These are phyloP conservation scores for Amphipoea lucens DNA, from an alignment of 2,888 invertebrate species.

Conservation along the genomic window DNA sequence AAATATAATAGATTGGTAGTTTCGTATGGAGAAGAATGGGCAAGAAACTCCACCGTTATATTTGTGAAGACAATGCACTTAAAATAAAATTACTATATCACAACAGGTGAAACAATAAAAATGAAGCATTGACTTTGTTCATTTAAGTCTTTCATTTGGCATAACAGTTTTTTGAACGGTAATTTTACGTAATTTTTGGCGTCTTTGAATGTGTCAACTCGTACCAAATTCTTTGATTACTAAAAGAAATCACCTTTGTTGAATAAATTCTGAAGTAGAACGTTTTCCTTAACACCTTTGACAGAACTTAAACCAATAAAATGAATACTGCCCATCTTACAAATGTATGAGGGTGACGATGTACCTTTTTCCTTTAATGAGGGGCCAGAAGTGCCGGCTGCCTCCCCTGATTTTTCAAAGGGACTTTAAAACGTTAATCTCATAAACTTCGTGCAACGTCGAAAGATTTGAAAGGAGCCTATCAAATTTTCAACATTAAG, in stretches of 20 bases:
- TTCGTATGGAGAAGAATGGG: not conserved
- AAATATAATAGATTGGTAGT: not conserved
- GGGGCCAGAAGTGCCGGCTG: conserved; percentile 22
- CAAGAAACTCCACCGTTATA: not conserved
- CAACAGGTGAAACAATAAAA: not conserved
- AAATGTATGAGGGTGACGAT: conserved; percentile 26
- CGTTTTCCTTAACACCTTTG: conserved; percentile 7
- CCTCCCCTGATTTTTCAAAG: conserved; percentile 61
- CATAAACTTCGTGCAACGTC: conserved; percentile 52
- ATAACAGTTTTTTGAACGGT: too few relatives aligned
- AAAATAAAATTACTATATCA: not conserved
- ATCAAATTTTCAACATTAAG: conserved; percentile 34
- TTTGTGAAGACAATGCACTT: not conserved
- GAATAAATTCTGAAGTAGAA: not conserved
- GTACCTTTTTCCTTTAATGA: conserved; percentile 50
- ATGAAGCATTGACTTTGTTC: not conserved
- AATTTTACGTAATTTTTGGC: not conserved
- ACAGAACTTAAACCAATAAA: not conserved
- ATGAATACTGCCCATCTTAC: conserved; percentile 26
- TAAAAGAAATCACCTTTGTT: not conserved
- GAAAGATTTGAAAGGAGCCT: conserved; percentile 39
- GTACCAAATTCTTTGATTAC: not conserved
- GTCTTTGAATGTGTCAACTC: not conserved
- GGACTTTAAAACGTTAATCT: conserved; percentile 56
- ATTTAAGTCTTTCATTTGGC: not conserved